Evolutionary conservation across 2,888 invertebrate genomes (phyloP).

Genomic region (Adelognathus sp.): DNA sequence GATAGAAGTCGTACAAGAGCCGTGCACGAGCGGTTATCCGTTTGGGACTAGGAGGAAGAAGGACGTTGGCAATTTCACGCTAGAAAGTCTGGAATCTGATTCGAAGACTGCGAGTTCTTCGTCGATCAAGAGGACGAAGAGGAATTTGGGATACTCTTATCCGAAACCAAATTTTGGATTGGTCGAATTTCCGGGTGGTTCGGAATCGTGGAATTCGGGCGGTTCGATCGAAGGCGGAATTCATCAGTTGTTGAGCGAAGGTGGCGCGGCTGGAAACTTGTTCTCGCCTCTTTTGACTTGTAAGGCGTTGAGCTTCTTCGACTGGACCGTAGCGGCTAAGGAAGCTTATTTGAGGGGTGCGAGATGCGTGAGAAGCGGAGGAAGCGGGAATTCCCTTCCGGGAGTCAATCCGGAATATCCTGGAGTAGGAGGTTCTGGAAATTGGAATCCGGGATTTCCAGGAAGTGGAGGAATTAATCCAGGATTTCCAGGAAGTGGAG

Average conservation of each 20-base stretch:
- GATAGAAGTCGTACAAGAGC: slow-evolving; percentile 83
- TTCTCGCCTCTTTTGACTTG: slow-evolving; percentile 59
- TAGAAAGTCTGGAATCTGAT: background rate
- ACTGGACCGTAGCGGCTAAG: slow-evolving; percentile 72
- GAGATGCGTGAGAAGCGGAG: slow-evolving; percentile 60
- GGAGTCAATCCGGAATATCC: background rate
- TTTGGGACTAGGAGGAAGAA: slow-evolving; percentile 59
- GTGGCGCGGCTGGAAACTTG: slow-evolving; percentile 8
- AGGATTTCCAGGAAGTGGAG: slow-evolving; percentile 33
- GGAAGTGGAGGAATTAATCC: slow-evolving; percentile 17
- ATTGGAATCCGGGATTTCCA: slow-evolving; percentile 1
- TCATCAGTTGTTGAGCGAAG: slow-evolving; percentile 4
- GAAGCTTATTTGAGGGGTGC: slow-evolving; percentile 65
- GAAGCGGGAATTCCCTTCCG: slow-evolving; percentile 24
- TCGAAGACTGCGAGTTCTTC: background rate
- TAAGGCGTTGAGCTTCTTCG: slow-evolving; percentile 67
- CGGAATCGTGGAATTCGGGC: slow-evolving; percentile 19
- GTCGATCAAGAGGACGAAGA: slow-evolving; percentile 43
- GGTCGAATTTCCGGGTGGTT: slow-evolving; percentile 4
- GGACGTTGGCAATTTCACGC: slow-evolving; percentile 31
- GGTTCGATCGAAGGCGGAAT: background rate
- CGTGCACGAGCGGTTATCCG: slow-evolving; percentile 78
- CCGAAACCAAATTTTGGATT: slow-evolving; percentile 60
- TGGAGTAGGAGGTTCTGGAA: slow-evolving; percentile 27
- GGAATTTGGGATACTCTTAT: slow-evolving; percentile 69